Evolutionary conservation across 2,888 invertebrate species (phyloP).

Genomic region (Strigamia maritima): DNA sequence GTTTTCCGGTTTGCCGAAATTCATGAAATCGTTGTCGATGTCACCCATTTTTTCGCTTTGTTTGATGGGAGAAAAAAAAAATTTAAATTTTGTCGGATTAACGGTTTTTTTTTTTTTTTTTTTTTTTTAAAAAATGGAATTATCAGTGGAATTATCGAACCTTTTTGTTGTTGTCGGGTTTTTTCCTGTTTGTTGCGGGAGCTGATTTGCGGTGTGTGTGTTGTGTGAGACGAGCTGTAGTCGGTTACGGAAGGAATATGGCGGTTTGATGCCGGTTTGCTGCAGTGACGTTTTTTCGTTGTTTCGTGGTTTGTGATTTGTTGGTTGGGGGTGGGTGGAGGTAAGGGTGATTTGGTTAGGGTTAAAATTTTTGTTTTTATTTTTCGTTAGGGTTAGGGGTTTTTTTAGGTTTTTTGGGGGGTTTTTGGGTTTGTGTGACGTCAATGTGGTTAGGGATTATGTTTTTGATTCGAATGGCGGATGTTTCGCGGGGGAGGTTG

Average conservation of each 20-base stretch:
- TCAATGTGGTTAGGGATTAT: too few species aligned
- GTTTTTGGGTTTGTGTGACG: too few species aligned
- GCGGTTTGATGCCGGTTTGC: background rate
- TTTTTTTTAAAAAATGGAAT: too few species aligned
- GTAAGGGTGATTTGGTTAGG: background rate
- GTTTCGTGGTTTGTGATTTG: background rate
- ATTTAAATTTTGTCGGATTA: too few species aligned
- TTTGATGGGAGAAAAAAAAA: background rate
- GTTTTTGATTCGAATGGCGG: too few species aligned
- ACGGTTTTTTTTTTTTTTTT: too few species aligned
- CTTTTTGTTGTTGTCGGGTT: background rate
- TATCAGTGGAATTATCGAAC: background rate
- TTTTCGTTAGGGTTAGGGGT: background rate
- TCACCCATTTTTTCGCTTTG: background rate
- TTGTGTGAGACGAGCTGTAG: background rate
- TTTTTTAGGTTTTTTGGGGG: too few species aligned
- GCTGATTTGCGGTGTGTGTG: background rate
- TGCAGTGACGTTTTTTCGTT: background rate
- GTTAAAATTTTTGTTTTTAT: background rate
- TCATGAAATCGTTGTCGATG: conserved; percentile 7
- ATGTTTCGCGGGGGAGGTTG: too few species aligned
- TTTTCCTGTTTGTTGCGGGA: background rate
- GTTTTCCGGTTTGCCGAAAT: conserved; percentile 19
- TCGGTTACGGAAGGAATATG: background rate
- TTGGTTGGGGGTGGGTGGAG: background rate